Percentiles rank a stretch among this genome's conserved stretches.
phyloP scores from a whole-genome alignment of 2,113 vertebrate species.

The Marcusenius ussheri region DNA sequence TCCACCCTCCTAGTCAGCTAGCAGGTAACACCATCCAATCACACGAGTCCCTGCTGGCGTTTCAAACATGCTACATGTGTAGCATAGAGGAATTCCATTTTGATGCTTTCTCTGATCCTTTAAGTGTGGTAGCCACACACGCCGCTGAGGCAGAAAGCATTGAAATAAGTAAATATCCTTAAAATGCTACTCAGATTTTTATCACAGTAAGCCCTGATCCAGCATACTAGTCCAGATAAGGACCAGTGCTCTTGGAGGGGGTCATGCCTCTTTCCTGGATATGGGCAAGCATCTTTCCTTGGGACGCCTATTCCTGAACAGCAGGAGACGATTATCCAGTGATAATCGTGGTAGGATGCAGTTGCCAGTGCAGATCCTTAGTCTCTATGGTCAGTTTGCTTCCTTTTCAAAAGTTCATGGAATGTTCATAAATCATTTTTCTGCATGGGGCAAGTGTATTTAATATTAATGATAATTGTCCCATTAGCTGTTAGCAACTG shows the following conservation, averaged over 20 bases:
- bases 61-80: background rate
- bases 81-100: background rate
- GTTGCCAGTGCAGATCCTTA: background rate
- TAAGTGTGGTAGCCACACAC: background rate
- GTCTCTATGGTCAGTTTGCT: constrained; percentile 23
- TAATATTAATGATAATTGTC: constrained; percentile 65
- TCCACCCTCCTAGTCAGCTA: constrained; percentile 18
- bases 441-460: constrained; percentile 57
- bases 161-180: background rate
- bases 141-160: background rate
- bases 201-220: background rate
- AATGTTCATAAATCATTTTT: constrained; percentile 31
- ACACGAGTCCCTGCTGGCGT: constrained; percentile 29
- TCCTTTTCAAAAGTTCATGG: constrained; percentile 47
- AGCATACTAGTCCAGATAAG: background rate
- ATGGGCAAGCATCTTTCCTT: background rate
- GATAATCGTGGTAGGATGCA: background rate
- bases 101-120: background rate
- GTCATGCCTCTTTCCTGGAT: background rate
- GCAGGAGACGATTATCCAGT: background rate
- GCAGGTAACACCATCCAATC: constrained; percentile 29
- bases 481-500: constrained; percentile 58
- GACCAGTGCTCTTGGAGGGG: background rate
- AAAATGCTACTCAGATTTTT: background rate
- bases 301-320: background rate